These are phyloP conservation scores for Mormyrus lacerda DNA, from an alignment of 2,113 vertebrate genomes.

Conservation along the genomic window DNA sequence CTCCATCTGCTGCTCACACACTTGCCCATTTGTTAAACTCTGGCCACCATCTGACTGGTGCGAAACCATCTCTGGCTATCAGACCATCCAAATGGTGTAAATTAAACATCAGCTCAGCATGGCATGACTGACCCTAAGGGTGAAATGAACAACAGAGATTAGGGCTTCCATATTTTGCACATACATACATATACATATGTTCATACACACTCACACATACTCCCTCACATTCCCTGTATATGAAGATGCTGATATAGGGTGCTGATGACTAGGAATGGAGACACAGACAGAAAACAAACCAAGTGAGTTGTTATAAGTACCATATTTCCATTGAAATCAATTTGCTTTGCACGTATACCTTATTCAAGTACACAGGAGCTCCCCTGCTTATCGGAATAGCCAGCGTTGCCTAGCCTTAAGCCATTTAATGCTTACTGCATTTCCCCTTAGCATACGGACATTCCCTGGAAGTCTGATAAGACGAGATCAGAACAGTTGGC, in stretches of 20 bases:
- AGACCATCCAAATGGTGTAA: background rate
- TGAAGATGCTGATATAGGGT: background rate
- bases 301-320: constrained; percentile 9
- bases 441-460: background rate
- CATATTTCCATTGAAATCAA: background rate
- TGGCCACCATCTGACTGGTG: background rate
- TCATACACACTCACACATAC: background rate
- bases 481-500: constrained; percentile 5
- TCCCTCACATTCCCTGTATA: background rate
- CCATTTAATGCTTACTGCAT: background rate
- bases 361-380: background rate
- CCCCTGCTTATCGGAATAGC: constrained; percentile 8
- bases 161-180: background rate
- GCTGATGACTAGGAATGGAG: background rate
- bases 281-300: background rate
- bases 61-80: background rate
- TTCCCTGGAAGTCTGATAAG: constrained; percentile 14
- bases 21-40: background rate
- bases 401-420: background rate
- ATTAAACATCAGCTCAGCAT: background rate
- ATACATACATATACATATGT: background rate
- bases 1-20: background rate
- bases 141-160: background rate
- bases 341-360: constrained; percentile 3
- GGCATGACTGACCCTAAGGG: background rate